Evolutionary conservation across 2,797 vertebrate genomes (phyloP).

Genomic region (Pelochelys cantorii): DNA sequence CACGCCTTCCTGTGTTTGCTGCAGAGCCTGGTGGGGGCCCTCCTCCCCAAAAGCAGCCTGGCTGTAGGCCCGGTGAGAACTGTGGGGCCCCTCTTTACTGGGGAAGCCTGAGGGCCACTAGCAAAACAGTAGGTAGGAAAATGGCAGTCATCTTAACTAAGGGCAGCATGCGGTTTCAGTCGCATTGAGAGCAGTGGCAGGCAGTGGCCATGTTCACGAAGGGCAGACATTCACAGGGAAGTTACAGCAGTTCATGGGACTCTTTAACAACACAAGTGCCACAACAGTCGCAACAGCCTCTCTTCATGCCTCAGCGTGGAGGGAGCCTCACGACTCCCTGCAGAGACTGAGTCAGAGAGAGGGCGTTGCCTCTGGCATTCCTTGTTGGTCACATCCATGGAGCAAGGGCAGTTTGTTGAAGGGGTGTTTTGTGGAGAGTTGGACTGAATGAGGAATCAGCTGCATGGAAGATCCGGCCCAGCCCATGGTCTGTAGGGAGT

Average conservation of each 20-base stretch:
- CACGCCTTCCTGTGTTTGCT: not conserved
- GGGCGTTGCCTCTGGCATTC: not conserved
- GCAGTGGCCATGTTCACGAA: too few relatives aligned
- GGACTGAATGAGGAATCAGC: not conserved
- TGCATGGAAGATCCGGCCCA: not conserved
- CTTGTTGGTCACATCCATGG: not conserved
- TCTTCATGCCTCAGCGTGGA: not conserved
- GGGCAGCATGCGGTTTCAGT: not conserved
- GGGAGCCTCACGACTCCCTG: not conserved
- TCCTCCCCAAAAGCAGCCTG: not conserved
- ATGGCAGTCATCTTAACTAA: too few relatives aligned
- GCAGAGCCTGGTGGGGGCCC: not conserved
- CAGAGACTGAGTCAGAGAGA: not conserved
- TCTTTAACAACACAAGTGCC: not conserved
- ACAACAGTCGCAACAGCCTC: not conserved
- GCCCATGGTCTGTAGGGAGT: not conserved
- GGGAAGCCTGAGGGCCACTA: not conserved
- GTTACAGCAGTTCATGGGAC: not conserved
- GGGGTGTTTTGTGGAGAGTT: not conserved
- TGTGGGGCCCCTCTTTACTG: not conserved
- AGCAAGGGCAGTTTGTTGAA: not conserved
- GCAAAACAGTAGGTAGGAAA: not conserved
- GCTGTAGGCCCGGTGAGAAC: not conserved
- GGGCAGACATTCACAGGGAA: not conserved
- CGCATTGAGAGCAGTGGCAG: not conserved